These are phyloP conservation scores for Hypena proboscidalis DNA, from an alignment of 2,888 invertebrate species.

Conservation along the genomic window DNA sequence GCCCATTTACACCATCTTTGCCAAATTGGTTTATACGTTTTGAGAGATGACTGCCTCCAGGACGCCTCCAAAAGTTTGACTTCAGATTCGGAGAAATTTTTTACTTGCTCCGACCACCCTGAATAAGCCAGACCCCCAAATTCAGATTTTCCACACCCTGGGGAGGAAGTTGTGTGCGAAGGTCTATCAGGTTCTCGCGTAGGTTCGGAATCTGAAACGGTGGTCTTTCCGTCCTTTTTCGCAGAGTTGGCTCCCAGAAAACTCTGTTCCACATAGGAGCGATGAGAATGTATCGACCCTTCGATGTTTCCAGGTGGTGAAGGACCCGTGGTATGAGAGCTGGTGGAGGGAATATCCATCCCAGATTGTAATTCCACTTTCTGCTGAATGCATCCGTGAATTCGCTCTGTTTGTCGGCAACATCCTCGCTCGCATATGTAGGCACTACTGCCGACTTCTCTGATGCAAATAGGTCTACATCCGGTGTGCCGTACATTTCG, in stretches of 20 bases:
- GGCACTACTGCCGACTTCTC: too few species aligned
- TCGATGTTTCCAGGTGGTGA: constrained; percentile 10
- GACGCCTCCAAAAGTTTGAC: constrained; percentile 9
- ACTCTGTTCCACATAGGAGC: constrained; percentile 20
- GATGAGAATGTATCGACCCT: constrained; percentile 28
- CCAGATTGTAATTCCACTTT: constrained; percentile 18
- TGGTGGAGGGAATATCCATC: constrained; percentile 25
- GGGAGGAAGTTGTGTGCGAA: constrained; percentile 18
- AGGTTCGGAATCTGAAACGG: constrained; percentile 22
- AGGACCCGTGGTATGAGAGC: too few species aligned
- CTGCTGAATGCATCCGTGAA: constrained; percentile 6
- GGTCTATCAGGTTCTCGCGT: constrained; percentile 19
- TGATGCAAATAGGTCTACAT: too few species aligned
- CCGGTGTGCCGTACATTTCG: too few species aligned
- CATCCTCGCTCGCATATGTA: too few species aligned
- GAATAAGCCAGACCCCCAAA: constrained; percentile 32
- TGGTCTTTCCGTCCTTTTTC: constrained; percentile 9
- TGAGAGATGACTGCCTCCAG: constrained; percentile 26
- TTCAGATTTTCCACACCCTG: constrained; percentile 12
- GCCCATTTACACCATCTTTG: constrained; percentile 23
- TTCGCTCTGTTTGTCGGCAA: too few species aligned
- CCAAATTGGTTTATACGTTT: too few species aligned
- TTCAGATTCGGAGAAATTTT: constrained; percentile 1
- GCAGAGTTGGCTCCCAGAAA: constrained; percentile 19
- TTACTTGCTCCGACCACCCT: constrained; percentile 25